Conservation (phyloP, 2,888 invertebrate species). For the Pyrocoelia pectoralis region DNA sequence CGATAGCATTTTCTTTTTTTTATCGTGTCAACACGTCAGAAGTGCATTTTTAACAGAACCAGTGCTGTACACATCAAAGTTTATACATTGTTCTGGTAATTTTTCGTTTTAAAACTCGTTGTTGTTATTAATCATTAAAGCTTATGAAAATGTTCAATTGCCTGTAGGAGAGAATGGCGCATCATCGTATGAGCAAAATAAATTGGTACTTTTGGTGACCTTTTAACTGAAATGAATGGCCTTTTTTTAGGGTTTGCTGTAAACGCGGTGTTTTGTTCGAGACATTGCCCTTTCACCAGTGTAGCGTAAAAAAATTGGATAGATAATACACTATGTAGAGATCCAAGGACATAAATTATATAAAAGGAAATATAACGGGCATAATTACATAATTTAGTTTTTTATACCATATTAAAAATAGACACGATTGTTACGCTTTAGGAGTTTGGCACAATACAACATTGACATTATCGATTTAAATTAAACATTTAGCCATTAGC, state of each 20-base stretch:
- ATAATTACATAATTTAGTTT: conserved; percentile 1
- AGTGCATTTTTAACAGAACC: too few relatives aligned
- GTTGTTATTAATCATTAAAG: too few relatives aligned
- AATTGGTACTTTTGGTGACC: too few relatives aligned
- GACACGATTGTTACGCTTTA: background rate
- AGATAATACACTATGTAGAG: background rate
- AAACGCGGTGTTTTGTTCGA: background rate
- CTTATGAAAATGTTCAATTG: too few relatives aligned
- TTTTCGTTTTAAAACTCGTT: too few relatives aligned
- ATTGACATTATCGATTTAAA: background rate
- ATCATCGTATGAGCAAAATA: too few relatives aligned
- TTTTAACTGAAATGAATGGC: too few relatives aligned
- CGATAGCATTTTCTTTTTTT: too few relatives aligned
- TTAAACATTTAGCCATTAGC: background rate
- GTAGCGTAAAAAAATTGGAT: background rate
- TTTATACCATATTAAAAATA: background rate
- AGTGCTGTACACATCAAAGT: too few relatives aligned
- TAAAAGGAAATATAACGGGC: background rate
- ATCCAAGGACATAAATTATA: background rate
- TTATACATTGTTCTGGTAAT: too few relatives aligned
- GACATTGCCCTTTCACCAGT: background rate
- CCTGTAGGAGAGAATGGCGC: too few relatives aligned
- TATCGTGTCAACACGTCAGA: too few relatives aligned
- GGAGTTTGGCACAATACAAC: background rate
- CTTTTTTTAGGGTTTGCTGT: background rate